phyloP scores from a whole-genome alignment of 2,888 invertebrate species.

The Pachycephus smyrnensis region DNA sequence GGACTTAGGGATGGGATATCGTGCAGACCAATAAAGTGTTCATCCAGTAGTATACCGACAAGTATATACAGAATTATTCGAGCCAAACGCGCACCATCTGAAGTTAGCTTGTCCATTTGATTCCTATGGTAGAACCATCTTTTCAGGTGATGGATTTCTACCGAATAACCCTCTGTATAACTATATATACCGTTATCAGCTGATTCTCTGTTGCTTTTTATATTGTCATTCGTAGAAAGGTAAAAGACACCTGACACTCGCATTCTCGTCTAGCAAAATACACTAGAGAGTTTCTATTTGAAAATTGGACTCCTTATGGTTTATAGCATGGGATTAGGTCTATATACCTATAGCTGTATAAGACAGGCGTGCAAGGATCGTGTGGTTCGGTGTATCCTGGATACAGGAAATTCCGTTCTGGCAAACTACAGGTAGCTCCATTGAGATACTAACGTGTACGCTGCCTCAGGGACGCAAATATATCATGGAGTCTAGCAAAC shows the following conservation, averaged over 20 bases:
- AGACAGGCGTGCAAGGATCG: background rate
- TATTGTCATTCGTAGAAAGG: background rate
- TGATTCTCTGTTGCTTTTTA: background rate
- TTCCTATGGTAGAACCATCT: background rate
- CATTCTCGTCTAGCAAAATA: background rate
- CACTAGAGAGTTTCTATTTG: background rate
- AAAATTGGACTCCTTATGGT: background rate
- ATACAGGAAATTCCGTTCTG: background rate
- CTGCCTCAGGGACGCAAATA: background rate
- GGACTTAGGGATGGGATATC: background rate
- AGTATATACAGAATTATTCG: no score
- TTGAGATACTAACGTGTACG: background rate
- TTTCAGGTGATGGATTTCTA: background rate
- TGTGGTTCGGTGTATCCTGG: background rate
- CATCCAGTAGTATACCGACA: no score
- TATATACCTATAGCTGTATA: background rate
- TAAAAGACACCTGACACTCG: background rate
- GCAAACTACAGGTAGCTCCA: background rate
- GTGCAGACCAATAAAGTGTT: background rate
- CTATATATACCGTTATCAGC: no score
- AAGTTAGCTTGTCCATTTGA: background rate
- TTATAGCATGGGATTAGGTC: background rate
- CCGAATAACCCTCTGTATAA: no score
- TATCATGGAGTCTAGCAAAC: background rate
- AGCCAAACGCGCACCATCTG: background rate